Evolutionary conservation across 2,888 invertebrate genomes (phyloP).

Genomic region (Rugalucina vietnamica): DNA sequence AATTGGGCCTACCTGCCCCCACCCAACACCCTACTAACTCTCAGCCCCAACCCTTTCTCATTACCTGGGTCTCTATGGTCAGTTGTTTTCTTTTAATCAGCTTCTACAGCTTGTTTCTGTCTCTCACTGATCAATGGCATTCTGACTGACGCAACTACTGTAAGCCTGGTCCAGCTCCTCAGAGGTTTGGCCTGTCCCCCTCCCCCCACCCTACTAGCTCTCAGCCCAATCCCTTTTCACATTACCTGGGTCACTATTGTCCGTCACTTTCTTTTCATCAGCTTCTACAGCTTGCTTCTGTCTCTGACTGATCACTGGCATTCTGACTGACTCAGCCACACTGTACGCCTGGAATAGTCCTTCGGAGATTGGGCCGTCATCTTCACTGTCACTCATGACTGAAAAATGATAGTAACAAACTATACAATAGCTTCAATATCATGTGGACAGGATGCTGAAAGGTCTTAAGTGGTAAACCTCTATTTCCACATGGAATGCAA

Average conservation of each 20-base stretch:
- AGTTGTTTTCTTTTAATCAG: neutral
- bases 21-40: too few relatives aligned
- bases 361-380: slow-evolving; percentile 67
- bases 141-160: slow-evolving; percentile 76
- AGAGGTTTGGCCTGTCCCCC: slow-evolving; percentile 50
- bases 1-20: slow-evolving; percentile 46
- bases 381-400: neutral
- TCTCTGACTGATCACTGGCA: slow-evolving; percentile 74
- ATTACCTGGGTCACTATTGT: slow-evolving; percentile 72
- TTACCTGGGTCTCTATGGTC: neutral
- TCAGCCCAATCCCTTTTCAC: too few relatives aligned
- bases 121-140: slow-evolving; percentile 74
- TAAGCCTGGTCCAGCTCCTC: slow-evolving; percentile 80
- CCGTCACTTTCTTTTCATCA: slow-evolving; percentile 3
- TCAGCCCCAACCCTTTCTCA: neutral
- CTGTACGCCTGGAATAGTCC: slow-evolving; percentile 78
- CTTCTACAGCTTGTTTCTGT: slow-evolving; percentile 72
- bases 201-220: neutral
- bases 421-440: too few relatives aligned
- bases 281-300: slow-evolving; percentile 72
- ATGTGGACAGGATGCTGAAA: too few relatives aligned
- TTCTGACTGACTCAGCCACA: slow-evolving; percentile 77
- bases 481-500: too few relatives aligned
- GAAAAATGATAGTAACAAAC: neutral
- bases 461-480: too few relatives aligned